Evolutionary conservation across 1,140 invertebrate species (phyloP).

Genomic region (Carposina sasakii): DNA sequence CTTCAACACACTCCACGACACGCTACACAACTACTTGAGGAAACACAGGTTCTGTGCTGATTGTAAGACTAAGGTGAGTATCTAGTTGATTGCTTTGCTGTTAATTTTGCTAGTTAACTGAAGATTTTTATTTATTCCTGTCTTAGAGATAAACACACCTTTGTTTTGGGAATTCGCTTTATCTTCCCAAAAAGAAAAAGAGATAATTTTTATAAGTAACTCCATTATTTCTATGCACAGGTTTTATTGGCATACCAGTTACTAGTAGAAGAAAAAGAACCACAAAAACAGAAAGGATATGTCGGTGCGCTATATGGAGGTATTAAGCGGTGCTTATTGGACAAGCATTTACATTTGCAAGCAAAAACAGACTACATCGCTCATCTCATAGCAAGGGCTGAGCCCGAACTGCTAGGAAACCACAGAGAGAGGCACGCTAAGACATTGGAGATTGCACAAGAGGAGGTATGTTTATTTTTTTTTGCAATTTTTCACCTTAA

Average conservation of each 20-base stretch:
- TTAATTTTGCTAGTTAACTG: no score
- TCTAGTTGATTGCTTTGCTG: no score
- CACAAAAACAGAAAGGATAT: conserved; percentile 90
- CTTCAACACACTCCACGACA: conserved; percentile 84
- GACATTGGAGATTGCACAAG: conserved; percentile 95
- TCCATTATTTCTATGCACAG: conserved; percentile 42
- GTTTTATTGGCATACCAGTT: conserved; percentile 87
- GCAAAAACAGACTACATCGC: conserved; percentile 90
- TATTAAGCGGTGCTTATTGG: conserved; percentile 87
- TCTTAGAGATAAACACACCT: no score
- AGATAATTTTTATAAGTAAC: conserved; percentile 24
- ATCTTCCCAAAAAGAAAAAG: no score
- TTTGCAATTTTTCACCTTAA: no score
- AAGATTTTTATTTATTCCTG: no score
- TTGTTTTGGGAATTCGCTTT: no score
- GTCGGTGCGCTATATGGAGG: conserved; percentile 88
- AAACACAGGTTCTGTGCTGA: conserved; percentile 95
- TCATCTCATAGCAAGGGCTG: conserved; percentile 88
- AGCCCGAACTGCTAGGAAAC: conserved; percentile 89
- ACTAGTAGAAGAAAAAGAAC: conserved; percentile 88
- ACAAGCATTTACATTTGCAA: conserved; percentile 90
- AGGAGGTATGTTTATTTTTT: conserved; percentile 76
- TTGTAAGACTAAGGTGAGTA: conserved; percentile 93
- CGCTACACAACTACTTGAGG: conserved; percentile 89
- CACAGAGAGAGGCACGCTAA: conserved; percentile 93